phyloP scores from a whole-genome alignment of 2,888 invertebrate species.

The Heterodera filipjevi region DNA sequence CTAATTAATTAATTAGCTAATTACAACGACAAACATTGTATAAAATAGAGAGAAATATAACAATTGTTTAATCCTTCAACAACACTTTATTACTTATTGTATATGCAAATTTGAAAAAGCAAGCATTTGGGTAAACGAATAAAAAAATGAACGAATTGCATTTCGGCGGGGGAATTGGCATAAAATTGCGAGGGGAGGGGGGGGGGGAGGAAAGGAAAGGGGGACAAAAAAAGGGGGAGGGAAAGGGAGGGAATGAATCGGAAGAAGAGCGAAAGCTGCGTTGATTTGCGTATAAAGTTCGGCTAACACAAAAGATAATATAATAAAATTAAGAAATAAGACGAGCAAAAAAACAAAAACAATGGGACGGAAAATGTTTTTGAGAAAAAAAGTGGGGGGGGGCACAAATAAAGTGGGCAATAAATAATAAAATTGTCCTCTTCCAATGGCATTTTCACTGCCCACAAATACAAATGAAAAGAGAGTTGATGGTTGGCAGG shows the following conservation, averaged over 20 bases:
- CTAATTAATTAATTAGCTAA: conserved; percentile 5
- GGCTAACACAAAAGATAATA: neutral
- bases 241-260: conserved; percentile 10
- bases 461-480: neutral
- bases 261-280: conserved; percentile 7
- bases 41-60: no score
- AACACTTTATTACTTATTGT: conserved; percentile 7
- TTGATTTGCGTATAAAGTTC: conserved; percentile 9
- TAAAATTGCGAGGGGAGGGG: no score
- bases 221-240: no score
- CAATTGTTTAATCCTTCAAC: neutral
- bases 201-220: no score
- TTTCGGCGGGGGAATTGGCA: neutral
- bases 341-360: neutral
- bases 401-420: neutral
- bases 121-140: neutral
- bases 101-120: neutral
- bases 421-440: no score
- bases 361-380: neutral
- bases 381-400: neutral
- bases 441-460: neutral
- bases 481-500: neutral
- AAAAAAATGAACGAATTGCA: neutral
- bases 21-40: no score
- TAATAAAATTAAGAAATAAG: neutral